Conservation (phyloP, 2,888 invertebrate genomes). For the Tenthredo amoena region DNA sequence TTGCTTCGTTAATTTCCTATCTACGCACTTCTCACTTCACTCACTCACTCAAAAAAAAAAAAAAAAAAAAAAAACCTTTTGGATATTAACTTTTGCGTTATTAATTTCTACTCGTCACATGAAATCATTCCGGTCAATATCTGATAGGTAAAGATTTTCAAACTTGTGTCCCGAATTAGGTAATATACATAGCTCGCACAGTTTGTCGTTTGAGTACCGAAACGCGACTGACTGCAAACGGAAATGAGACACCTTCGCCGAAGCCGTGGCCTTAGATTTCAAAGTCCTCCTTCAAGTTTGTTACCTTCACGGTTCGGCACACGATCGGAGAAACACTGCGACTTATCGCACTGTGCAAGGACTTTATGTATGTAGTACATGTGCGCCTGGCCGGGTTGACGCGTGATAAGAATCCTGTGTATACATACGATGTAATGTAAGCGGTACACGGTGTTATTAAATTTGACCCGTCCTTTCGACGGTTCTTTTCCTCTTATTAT, state of each 20-base stretch:
- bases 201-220: conserved; percentile 17
- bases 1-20: background rate
- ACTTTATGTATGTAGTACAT: conserved; percentile 1
- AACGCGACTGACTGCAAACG: conserved; percentile 35
- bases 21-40: background rate
- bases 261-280: conserved; percentile 29
- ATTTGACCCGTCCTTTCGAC: background rate
- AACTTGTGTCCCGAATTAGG: background rate
- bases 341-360: conserved; percentile 23
- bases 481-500: background rate
- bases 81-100: background rate
- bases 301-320: conserved; percentile 21
- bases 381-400: background rate
- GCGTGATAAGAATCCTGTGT: conserved; percentile 29
- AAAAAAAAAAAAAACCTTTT: too few species aligned
- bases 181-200: background rate
- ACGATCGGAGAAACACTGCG: conserved; percentile 18
- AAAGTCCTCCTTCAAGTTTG: conserved; percentile 37
- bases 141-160: background rate
- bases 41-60: background rate
- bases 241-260: conserved; percentile 19
- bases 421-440: background rate
- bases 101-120: background rate
- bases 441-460: conserved; percentile 19
- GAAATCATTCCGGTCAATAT: background rate